Evolutionary conservation across 2,113 vertebrate species (phyloP), one percentile per base, ranked within the genome.

Genomic region (Gambusia holbrooki): DNA sequence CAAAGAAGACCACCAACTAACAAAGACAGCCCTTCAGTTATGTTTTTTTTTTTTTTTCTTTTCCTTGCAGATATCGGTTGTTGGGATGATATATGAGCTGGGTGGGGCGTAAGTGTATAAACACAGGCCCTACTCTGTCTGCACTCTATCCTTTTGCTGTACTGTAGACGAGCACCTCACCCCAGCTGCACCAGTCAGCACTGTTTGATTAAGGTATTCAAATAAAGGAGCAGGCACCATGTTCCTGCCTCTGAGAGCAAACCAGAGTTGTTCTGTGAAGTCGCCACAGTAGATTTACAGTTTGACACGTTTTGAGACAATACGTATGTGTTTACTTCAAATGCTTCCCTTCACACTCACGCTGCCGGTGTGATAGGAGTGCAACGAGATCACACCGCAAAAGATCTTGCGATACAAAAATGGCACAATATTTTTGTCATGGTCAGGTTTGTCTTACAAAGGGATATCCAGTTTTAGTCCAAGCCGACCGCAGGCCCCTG

Each of bases 191-290:
- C 76, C 71, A 83, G 77, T 72, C 87, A 74, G 82, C 76, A 75
- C 69, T 92, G 92, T 93, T 93, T 92, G 90, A 88, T 91, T 93
- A 93, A 93, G 90, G 86, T 90, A 92, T 93, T 92, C 88, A 93
- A 93, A 93, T 92, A 93, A 86, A 89, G 87, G 72, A 84, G 81
- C 84, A 85, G 82, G 84, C 89, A 84, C 70, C 83, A 82, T 82
- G 87, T 89, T 89, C 77, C 85, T 86, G 88, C 91, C 90, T 88
- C 86, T 60, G 73, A 79, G 71, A 78, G 86, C 74, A 89, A 90
- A 91, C 84, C 66, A 42, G 82, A 79, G 71, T 73, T 40, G 79
- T 35, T 40, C 65, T 76, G 80, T 80, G 81, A 28, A 70, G 61
- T 73, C 58, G 61, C 77, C 81, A 42, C 70, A 27, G 77, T 11